Evolutionary conservation across 2,113 vertebrate species (phyloP).

Genomic region (Brachirus orientalis): DNA sequence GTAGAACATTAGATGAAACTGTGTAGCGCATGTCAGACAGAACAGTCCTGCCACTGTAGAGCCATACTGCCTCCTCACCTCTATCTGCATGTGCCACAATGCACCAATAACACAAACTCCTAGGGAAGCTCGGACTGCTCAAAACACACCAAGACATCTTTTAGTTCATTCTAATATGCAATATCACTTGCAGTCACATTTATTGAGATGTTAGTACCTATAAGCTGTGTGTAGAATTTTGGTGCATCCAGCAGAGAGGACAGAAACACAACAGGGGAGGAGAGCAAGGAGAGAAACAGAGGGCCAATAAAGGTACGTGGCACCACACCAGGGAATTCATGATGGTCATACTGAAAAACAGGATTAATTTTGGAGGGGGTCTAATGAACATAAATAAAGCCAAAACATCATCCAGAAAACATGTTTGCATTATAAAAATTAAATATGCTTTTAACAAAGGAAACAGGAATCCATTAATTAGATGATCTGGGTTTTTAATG

Average conservation of each 20-base stretch:
- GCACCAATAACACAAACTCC: constrained; percentile 85
- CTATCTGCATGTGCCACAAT: constrained; percentile 89
- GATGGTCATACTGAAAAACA: constrained; percentile 92
- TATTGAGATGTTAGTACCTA: constrained; percentile 73
- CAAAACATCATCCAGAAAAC: not conserved
- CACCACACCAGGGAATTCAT: constrained; percentile 95
- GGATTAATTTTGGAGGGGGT: too few species aligned
- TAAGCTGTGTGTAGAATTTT: constrained; percentile 90
- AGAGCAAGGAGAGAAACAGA: constrained; percentile 83
- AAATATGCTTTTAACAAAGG: too few species aligned
- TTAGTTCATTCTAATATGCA: not conserved
- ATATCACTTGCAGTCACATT: not conserved
- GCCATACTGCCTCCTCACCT: constrained; percentile 90
- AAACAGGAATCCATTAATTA: not conserved
- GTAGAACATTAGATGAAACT: constrained; percentile 99
- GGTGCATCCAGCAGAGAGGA: constrained; percentile 82
- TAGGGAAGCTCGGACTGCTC: constrained; percentile 87
- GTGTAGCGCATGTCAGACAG: constrained; percentile 89
- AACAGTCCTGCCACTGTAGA: constrained; percentile 86
- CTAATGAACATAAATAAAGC: not conserved
- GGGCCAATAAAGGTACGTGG: constrained; percentile 95
- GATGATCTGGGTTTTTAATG: not conserved
- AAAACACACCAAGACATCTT: constrained; percentile 26
- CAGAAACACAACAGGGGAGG: constrained; percentile 83
- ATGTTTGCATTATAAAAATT: too few species aligned